phyloP scores from a whole-genome alignment of 2,797 vertebrate genomes.

The Aeoliscus strigatus region DNA sequence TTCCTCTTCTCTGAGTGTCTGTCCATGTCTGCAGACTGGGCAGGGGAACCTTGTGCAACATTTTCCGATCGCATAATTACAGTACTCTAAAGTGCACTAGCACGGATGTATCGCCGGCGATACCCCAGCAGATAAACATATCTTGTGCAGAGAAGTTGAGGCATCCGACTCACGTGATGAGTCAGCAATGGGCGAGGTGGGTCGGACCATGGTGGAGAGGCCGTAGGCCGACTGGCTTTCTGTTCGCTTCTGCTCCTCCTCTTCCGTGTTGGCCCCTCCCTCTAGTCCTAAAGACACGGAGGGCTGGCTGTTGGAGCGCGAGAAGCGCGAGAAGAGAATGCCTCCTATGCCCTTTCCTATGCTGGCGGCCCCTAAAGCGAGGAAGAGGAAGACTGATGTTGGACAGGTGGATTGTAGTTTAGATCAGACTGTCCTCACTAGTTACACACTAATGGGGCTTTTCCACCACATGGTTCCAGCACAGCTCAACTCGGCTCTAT shows the following conservation, averaged over 20 bases:
- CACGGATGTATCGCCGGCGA: too few species aligned
- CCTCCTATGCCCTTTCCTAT: constrained; percentile 96
- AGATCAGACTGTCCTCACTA: too few species aligned
- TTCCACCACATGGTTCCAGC: too few species aligned
- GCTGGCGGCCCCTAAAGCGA: constrained; percentile 85
- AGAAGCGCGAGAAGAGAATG: constrained; percentile 94
- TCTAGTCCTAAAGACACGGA: constrained; percentile 77
- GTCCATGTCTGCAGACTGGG: too few species aligned
- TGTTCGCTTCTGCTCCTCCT: constrained; percentile 80
- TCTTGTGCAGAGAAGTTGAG: constrained; percentile 1
- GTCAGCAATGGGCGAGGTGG: constrained; percentile 81
- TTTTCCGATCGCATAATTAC: too few species aligned
- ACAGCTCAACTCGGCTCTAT: too few species aligned
- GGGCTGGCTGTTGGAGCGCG: constrained; percentile 80
- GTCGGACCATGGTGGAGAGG: constrained; percentile 68
- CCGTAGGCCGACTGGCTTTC: constrained; percentile 71
- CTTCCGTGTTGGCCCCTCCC: constrained; percentile 70
- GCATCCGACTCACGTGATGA: constrained; percentile 82
- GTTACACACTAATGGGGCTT: too few species aligned
- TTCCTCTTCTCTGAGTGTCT: too few species aligned
- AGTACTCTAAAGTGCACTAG: too few species aligned
- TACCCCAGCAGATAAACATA: too few species aligned
- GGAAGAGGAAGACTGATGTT: background rate
- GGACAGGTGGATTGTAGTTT: too few species aligned
- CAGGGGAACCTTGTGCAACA: too few species aligned